phyloP scores from a whole-genome alignment of 2,888 invertebrate species.

The Netelia fuscicornis region DNA sequence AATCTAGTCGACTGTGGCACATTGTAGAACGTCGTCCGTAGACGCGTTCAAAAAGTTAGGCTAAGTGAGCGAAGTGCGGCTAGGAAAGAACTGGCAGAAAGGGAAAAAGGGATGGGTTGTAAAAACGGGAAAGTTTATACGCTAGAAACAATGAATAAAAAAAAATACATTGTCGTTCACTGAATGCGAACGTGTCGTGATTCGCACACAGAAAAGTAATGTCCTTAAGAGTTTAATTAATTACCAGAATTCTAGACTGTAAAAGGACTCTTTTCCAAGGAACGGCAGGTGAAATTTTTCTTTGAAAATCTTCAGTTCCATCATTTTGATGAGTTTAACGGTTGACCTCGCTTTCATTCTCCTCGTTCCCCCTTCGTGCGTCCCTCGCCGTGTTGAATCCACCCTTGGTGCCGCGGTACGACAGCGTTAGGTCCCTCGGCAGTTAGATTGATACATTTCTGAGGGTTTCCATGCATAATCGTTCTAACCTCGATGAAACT shows the following conservation, averaged over 20 bases:
- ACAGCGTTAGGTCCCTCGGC: background rate
- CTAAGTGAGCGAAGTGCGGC: too few relatives aligned
- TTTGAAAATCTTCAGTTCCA: background rate
- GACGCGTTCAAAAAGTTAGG: too few relatives aligned
- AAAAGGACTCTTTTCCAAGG: constrained; percentile 10
- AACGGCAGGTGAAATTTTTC: constrained; percentile 11
- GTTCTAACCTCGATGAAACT: constrained; percentile 11
- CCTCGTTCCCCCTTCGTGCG: background rate
- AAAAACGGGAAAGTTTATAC: too few relatives aligned
- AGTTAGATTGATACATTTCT: constrained; percentile 66
- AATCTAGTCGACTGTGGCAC: too few relatives aligned
- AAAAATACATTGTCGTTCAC: background rate
- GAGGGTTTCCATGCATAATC: constrained; percentile 56
- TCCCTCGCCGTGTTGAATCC: constrained; percentile 6
- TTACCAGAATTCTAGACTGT: constrained; percentile 59
- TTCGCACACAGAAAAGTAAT: background rate
- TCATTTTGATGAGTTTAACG: constrained; percentile 38
- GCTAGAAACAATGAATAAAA: too few relatives aligned
- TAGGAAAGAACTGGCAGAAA: too few relatives aligned
- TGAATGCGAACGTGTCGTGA: background rate
- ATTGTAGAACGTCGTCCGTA: too few relatives aligned
- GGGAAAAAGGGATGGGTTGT: too few relatives aligned
- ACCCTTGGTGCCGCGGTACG: background rate
- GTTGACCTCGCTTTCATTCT: constrained; percentile 7
- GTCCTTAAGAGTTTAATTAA: constrained; percentile 47